Evolutionary conservation across 2,113 vertebrate genomes (phyloP).

Genomic region (Prunella himalayana): DNA sequence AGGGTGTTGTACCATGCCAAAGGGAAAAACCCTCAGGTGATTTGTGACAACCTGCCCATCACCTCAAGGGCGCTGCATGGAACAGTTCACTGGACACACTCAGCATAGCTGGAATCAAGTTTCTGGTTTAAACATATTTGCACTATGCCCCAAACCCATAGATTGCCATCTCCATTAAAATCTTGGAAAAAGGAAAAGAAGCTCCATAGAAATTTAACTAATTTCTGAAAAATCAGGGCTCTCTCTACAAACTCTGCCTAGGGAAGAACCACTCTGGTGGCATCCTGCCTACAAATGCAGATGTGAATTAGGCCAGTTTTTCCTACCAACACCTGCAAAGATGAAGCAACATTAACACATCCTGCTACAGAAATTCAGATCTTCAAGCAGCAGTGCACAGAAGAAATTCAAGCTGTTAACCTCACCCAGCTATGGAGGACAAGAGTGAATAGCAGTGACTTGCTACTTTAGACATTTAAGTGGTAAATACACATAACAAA

Average conservation of each 20-base stretch:
- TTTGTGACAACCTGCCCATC: neutral
- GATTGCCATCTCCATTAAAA: neutral
- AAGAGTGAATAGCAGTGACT: neutral
- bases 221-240: neutral
- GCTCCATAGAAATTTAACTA: accelerated
- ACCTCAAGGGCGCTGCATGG: too few relatives aligned
- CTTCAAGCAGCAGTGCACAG: neutral
- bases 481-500: accelerated
- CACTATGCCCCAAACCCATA: accelerated
- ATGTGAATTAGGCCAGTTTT: neutral
- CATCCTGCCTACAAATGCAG: neutral
- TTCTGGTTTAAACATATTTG: accelerated
- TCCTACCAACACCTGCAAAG: neutral
- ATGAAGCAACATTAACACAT: neutral
- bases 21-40: neutral
- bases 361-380: neutral
- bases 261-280: neutral
- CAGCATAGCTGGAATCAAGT: neutral
- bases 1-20: neutral
- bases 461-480: accelerated
- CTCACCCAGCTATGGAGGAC: accelerated
- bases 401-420: neutral
- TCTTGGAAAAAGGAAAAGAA: neutral
- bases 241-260: neutral
- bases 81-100: neutral